Evolutionary conservation across 2,888 invertebrate genomes (phyloP).

Genomic region (Rotaria magnacalcarata): DNA sequence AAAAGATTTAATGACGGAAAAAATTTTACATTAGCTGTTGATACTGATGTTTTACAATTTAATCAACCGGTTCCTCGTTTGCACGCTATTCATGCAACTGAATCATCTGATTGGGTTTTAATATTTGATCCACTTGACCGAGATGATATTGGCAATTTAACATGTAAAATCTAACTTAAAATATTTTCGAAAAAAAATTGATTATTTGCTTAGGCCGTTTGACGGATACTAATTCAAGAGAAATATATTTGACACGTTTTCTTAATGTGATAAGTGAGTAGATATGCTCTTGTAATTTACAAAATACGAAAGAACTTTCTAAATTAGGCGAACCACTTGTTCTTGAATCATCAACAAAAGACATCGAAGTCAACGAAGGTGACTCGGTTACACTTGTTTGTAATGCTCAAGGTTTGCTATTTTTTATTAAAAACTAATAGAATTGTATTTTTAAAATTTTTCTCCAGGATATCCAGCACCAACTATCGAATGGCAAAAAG

Average conservation of each 20-base stretch:
- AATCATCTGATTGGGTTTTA: not conserved
- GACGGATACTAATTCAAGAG: not conserved
- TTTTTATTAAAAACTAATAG: not conserved
- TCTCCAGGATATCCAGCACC: constrained; percentile 14
- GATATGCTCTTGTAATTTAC: not conserved
- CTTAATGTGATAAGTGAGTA: constrained; percentile 20
- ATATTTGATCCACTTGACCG: constrained; percentile 36
- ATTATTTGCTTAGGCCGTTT: not conserved
- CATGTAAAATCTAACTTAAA: not conserved
- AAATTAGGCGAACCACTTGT: constrained; percentile 14
- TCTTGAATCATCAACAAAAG: constrained; percentile 38
- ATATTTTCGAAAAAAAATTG: not conserved
- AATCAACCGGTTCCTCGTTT: constrained; percentile 23
- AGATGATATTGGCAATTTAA: constrained; percentile 40
- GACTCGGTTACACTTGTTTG: not conserved
- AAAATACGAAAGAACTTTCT: not conserved
- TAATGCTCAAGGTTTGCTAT: constrained; percentile 24
- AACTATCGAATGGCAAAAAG: constrained; percentile 26
- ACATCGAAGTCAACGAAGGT: constrained; percentile 35
- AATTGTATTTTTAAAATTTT: not conserved
- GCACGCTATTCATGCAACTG: not conserved
- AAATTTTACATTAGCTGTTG: constrained; percentile 34
- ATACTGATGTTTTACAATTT: constrained; percentile 37
- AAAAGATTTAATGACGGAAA: constrained; percentile 33
- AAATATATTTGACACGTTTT: constrained; percentile 18